Base-by-base conservation (phyloP, 2,888 invertebrate genomes). In the Criorhina ranunculi region DNA sequence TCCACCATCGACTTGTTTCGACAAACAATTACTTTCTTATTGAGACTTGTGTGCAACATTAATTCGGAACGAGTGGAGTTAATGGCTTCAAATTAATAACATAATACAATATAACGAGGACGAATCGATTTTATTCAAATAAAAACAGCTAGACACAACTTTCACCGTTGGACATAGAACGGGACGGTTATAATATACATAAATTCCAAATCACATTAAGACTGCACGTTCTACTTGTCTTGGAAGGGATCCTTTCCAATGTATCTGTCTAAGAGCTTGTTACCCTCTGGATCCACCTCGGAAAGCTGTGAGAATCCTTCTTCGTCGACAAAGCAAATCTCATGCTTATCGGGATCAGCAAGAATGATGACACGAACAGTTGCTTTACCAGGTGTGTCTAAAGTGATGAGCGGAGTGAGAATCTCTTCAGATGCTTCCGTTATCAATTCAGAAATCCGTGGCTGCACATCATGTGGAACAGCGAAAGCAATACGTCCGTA, bases 241-340 rank as follows among this genome's bases (percentile, higher is more conserved):
- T 92, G 92, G 82, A 90, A 91, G 86, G 92, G 92, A 89, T 92
- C 92, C 73, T 91, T 91, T 17, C n/a, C 33, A 57, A 98, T 96
- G 88, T 94, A 96, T 91, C 95, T 94, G 88, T 96, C 94, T 29
- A 99, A 93, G 46, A 95, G 93, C n/a, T 93, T 93, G 87, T 98
- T 96, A 57, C 96, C 96, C 67, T 95, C 94, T 0, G 96, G 95
- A 90, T 99, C 99, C 2, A 97, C 94, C 88, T 96, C 93, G 0
- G 98, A 98, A 42, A 99, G 92, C 89, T 98, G 94, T 5, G 95
- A 93, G 93, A 98, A 99, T 40, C 96, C 98, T 93, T 98, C 98
- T 88, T 98, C 98, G 86, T 98, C 99, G 5, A 99, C 99, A 92
- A 99, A 99, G 92, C 99, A 99, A 87, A 99, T 99, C 93, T 99